These are phyloP conservation scores for Dasypolia templi DNA, from an alignment of 2,888 invertebrate species.

Conservation along the genomic window DNA sequence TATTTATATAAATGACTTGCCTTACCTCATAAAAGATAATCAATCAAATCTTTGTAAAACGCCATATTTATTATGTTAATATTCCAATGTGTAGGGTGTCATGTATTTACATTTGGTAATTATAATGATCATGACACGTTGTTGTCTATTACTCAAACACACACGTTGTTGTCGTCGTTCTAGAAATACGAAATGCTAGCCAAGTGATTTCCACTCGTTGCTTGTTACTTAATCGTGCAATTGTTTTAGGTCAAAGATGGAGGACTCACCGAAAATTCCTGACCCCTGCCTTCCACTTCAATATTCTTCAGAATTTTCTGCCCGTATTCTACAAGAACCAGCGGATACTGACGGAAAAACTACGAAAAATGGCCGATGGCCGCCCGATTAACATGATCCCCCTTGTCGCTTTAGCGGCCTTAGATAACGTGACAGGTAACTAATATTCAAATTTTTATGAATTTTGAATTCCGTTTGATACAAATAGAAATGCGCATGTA, in stretches of 20 bases:
- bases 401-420: conserved; percentile 89
- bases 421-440: conserved; percentile 87
- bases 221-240: conserved; percentile 3
- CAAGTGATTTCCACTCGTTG: background rate
- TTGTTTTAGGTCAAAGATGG: conserved; percentile 89
- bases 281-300: conserved; percentile 95
- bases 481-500: too few species aligned
- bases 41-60: too few species aligned
- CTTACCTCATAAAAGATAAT: too few species aligned
- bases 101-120: too few species aligned
- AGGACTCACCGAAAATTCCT: conserved; percentile 92
- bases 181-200: background rate
- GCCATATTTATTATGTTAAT: too few species aligned
- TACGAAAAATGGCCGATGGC: conserved; percentile 83
- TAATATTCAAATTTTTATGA: background rate
- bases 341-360: conserved; percentile 89
- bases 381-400: conserved; percentile 91
- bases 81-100: too few species aligned
- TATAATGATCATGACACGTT: too few species aligned
- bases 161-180: too few species aligned
- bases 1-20: too few species aligned
- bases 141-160: too few species aligned
- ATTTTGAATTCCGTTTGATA: background rate
- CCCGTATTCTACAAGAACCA: conserved; percentile 92
- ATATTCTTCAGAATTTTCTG: conserved; percentile 93